These are phyloP conservation scores for Amphiduros pacificus DNA, from an alignment of 2,888 invertebrate genomes.

Conservation along the genomic window DNA sequence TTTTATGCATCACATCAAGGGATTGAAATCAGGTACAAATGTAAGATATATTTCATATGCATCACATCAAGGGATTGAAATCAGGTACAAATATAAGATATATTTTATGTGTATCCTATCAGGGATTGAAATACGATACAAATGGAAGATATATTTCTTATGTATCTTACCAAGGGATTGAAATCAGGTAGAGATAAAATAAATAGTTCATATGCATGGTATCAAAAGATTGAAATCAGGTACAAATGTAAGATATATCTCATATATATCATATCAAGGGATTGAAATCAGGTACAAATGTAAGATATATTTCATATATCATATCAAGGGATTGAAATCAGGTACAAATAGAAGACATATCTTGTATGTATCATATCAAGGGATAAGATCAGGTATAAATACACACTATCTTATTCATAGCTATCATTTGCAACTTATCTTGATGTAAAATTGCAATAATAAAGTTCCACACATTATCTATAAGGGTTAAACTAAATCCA, in stretches of 20 bases:
- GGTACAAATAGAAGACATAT: background rate
- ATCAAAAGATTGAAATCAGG: slow-evolving; percentile 36
- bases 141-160: background rate
- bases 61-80: background rate
- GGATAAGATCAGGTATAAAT: no score
- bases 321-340: slow-evolving; percentile 54
- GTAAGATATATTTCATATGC: background rate
- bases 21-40: slow-evolving; percentile 43
- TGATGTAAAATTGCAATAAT: no score
- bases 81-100: no score
- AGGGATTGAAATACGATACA: slow-evolving; percentile 43
- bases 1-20: slow-evolving; percentile 50
- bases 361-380: background rate
- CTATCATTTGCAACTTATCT: no score
- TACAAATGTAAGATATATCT: no score
- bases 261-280: slow-evolving; percentile 55
- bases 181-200: no score
- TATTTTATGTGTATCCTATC: slow-evolving; percentile 50
- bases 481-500: no score
- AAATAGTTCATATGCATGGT: no score
- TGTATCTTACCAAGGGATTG: background rate
- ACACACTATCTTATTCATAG: no score
- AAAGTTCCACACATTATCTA: no score
- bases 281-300: slow-evolving; percentile 38
- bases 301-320: slow-evolving; percentile 27